Conservation (phyloP, 1,140 invertebrate genomes). For the Batillaria attramentaria region DNA sequence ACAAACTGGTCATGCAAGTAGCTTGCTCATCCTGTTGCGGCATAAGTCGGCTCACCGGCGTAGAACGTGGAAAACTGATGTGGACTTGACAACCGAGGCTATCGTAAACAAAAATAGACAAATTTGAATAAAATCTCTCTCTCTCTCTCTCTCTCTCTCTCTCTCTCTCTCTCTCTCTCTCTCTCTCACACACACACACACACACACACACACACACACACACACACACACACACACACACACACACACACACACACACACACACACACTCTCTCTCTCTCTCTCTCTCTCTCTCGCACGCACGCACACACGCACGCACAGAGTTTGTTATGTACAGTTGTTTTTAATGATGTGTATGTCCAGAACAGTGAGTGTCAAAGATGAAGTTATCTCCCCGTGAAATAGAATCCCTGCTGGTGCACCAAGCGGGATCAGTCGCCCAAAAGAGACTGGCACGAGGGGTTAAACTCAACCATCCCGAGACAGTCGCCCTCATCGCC, state of each 20-base stretch:
- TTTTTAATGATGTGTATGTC: not conserved
- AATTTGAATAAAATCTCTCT: not conserved
- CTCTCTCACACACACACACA: not conserved
- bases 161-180: not conserved
- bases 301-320: not conserved
- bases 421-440: constrained; percentile 67
- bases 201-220: not conserved
- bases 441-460: constrained; percentile 69
- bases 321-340: not conserved
- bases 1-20: too few species aligned
- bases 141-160: not conserved
- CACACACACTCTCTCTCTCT: not conserved
- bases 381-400: constrained; percentile 62
- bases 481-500: constrained; percentile 68
- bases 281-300: not conserved
- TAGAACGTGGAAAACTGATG: too few species aligned
- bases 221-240: not conserved
- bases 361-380: not conserved
- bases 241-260: not conserved
- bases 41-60: too few species aligned
- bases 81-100: not conserved
- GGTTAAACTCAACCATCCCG: constrained; percentile 68
- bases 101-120: not conserved
- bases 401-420: constrained; percentile 66
- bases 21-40: too few species aligned